A percentile compares a stretch with the other conserved stretches of the same genome.
Conservation (phyloP, 2,113 vertebrate species). For the Pelusios castaneus region DNA sequence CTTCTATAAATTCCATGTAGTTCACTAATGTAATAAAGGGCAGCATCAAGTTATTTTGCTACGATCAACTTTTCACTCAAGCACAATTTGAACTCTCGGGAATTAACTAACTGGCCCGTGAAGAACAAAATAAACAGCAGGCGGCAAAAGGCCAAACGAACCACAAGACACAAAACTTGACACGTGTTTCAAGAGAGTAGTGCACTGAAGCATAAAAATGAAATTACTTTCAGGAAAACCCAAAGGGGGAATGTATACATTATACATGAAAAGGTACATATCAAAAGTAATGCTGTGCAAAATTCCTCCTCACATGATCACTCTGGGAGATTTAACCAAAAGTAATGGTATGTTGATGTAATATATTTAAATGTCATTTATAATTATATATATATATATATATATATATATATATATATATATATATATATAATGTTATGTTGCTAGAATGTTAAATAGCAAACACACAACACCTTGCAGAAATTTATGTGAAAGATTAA, state of each 20-base stretch:
- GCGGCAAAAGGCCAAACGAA: not conserved
- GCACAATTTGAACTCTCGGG: not conserved
- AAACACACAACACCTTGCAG: not conserved
- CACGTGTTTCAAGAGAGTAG: not conserved
- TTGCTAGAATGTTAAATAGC: not conserved
- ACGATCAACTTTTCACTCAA: not conserved
- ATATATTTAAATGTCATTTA: too few species aligned
- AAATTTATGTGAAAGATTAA: not conserved
- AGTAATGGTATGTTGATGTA: not conserved
- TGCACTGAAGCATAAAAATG: not conserved
- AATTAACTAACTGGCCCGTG: not conserved
- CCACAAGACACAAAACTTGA: not conserved
- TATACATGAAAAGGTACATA: not conserved
- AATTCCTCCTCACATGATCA: not conserved
- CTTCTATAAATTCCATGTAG: not conserved
- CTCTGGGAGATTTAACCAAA: not conserved
- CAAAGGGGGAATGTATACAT: not conserved
- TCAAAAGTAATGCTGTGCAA: not conserved
- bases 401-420: too few species aligned
- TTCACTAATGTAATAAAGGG: not conserved
- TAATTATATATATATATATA: too few species aligned
- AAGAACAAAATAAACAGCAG: slow-evolving; percentile 8
- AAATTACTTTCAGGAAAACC: not conserved
- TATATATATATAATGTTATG: too few species aligned
- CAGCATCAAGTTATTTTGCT: not conserved